A percentile compares a stretch with the other conserved stretches of the same genome.
These are phyloP conservation scores for Acinonyx jubatus DNA, from an alignment of 2,113 vertebrate species.

Conservation along the genomic window DNA sequence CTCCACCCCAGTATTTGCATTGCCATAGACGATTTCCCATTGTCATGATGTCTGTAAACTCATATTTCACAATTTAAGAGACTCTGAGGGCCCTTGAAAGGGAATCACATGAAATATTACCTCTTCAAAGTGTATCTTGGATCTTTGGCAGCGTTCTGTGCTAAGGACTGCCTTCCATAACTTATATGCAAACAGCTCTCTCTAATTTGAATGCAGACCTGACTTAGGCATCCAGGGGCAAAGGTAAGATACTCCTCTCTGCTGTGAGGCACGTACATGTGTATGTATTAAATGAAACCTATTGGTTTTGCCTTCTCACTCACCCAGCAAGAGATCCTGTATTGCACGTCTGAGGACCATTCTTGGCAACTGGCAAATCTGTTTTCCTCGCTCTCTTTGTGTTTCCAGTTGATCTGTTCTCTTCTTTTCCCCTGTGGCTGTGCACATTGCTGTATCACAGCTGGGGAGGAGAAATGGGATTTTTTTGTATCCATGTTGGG, in stretches of 20 bases:
- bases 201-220: neutral
- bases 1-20: neutral
- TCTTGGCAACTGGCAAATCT: neutral
- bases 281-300: neutral
- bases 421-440: neutral
- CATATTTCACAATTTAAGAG: neutral
- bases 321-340: neutral
- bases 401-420: neutral
- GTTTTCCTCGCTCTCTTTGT: neutral
- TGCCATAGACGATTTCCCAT: neutral
- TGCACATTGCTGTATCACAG: neutral
- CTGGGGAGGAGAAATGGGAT: neutral
- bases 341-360: neutral
- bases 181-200: neutral
- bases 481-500: neutral
- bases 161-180: neutral
- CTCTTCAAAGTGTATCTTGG: neutral
- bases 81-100: neutral
- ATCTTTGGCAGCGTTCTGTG: neutral
- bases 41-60: neutral
- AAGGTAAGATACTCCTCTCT: neutral
- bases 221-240: neutral
- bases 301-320: neutral
- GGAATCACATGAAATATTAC: neutral
- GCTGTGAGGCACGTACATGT: accelerated